Evolutionary conservation across 2,888 invertebrate species (phyloP).

Genomic region (Lasioglossum calceatum): DNA sequence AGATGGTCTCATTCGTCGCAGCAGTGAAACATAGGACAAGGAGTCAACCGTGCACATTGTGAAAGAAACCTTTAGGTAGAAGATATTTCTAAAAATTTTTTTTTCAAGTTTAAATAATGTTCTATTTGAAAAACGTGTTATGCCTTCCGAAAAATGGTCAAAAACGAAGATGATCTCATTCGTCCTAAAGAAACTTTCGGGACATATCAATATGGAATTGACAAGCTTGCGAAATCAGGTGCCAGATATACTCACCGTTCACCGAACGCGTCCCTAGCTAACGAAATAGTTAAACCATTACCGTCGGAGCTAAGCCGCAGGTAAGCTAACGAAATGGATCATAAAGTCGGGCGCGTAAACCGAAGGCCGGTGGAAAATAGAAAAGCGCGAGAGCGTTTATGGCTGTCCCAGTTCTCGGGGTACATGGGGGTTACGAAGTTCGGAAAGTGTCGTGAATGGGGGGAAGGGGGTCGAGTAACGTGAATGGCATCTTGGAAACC

Average conservation of each 20-base stretch:
- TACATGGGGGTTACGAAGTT: neutral
- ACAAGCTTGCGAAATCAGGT: neutral
- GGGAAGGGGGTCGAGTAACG: constrained; percentile 40
- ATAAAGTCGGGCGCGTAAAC: neutral
- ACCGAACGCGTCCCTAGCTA: neutral
- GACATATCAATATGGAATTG: too few relatives aligned
- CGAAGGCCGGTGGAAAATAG: neutral
- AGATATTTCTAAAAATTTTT: too few relatives aligned
- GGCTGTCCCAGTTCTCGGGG: neutral
- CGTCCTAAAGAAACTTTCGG: too few relatives aligned
- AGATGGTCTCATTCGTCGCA: too few relatives aligned
- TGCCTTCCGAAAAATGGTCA: too few relatives aligned
- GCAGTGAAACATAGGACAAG: too few relatives aligned
- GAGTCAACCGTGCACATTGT: too few relatives aligned
- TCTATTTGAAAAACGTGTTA: too few relatives aligned
- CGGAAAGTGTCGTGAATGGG: constrained; percentile 16
- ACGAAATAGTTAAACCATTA: neutral
- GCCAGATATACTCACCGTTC: neutral
- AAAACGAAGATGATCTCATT: too few relatives aligned
- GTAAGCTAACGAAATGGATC: neutral
- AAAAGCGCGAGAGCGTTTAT: constrained; percentile 7
- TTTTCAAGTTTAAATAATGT: too few relatives aligned
- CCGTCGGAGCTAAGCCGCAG: neutral
- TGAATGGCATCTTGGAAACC: constrained; percentile 49
- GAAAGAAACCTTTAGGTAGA: too few relatives aligned